phyloP scores from a whole-genome alignment of 2,113 vertebrate genomes.

The Phaethon lepturus region DNA sequence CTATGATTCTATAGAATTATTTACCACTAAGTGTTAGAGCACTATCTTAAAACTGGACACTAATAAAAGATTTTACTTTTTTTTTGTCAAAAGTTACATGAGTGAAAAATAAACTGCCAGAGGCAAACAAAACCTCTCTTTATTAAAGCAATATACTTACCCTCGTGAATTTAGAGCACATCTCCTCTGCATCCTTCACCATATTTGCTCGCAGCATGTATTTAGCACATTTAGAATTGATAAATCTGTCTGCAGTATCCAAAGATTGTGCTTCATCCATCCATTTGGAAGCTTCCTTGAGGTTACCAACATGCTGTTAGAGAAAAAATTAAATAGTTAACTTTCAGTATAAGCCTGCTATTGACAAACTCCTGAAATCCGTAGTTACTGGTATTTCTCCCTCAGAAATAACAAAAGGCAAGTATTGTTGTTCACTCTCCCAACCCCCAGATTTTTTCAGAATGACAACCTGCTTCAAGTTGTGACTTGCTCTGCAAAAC shows the following conservation, averaged over 20 bases:
- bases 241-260: conserved; percentile 83
- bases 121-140: not conserved
- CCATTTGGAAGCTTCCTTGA: conserved; percentile 82
- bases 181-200: conserved; percentile 83
- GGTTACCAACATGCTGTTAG: conserved; percentile 81
- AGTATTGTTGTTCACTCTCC: not conserved
- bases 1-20: not conserved
- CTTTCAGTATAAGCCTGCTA: not conserved
- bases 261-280: conserved; percentile 85
- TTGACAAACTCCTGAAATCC: not conserved
- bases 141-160: conserved; percentile 42
- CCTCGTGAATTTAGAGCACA: conserved; percentile 84
- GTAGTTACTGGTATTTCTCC: not conserved
- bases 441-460: not conserved
- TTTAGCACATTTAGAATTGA: conserved; percentile 83
- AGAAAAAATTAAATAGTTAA: not conserved
- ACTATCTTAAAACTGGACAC: not conserved
- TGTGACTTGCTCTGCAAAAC: not conserved
- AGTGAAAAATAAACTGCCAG: not conserved
- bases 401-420: not conserved
- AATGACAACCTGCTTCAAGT: not conserved
- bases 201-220: conserved; percentile 82
- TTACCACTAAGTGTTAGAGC: not conserved
- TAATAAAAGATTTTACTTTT: not conserved
- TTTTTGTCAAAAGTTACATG: not conserved